Evolutionary conservation across 2,113 vertebrate genomes (phyloP).

Genomic region (Candoia aspera): DNA sequence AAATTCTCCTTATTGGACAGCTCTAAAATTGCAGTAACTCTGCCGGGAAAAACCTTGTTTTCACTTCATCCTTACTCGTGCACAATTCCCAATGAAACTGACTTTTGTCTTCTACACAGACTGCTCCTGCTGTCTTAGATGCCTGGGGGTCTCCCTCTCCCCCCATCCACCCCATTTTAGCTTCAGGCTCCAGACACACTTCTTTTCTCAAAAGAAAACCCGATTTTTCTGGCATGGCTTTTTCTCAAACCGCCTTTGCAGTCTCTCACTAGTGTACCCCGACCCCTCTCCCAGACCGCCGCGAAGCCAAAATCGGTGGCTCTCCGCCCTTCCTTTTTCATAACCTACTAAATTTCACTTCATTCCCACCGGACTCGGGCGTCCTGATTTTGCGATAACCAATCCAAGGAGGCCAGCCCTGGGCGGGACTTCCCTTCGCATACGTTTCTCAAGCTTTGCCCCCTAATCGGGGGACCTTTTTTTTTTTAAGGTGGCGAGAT

Average conservation of each 20-base stretch:
- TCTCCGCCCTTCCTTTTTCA: constrained; percentile 29
- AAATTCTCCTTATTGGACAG: not conserved
- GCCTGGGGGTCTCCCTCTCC: too few relatives aligned
- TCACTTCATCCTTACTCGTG: not conserved
- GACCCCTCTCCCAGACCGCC: not conserved
- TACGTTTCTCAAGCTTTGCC: constrained; percentile 25
- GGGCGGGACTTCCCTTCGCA: constrained; percentile 36
- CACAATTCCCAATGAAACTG: not conserved
- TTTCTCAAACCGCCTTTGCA: not conserved
- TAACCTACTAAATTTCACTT: constrained; percentile 44
- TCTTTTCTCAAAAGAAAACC: not conserved
- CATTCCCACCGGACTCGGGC: constrained; percentile 26
- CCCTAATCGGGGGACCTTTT: not conserved
- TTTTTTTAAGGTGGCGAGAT: constrained; percentile 31
- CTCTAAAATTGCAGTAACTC: not conserved
- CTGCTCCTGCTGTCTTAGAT: not conserved
- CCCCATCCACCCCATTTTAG: not conserved
- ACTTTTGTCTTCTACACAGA: not conserved
- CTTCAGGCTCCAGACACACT: not conserved
- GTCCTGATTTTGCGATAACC: constrained; percentile 40
- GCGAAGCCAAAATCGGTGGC: not conserved
- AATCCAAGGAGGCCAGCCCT: constrained; percentile 22
- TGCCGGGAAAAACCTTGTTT: not conserved
- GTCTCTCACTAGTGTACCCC: not conserved
- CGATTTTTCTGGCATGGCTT: too few relatives aligned